Base-by-base conservation (phyloP, 1,140 invertebrate species). In the Drosophila melanica region DNA sequence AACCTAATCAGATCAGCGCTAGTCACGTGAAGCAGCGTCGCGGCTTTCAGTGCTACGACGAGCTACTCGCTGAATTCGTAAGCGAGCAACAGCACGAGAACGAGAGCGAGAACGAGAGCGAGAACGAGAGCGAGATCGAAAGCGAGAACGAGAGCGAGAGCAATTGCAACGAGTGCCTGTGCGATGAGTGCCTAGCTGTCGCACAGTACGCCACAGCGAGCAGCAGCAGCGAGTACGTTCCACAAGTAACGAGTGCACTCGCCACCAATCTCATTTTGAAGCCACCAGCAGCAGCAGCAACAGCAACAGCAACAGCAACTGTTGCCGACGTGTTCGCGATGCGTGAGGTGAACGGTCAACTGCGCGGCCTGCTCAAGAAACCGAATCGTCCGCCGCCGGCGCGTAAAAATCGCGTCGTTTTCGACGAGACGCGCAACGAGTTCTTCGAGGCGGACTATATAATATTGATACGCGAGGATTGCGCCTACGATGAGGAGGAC, bases 381-480 rank as follows among this genome's bases (percentile, higher is more conserved):
- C 91, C 91, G 7, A 92, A 92, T 81, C 75, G 91, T 11, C 90
- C 91, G 69, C 87, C 91, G 51, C 81, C 91, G 9, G 68, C 76
- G 12, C 78, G 91, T 6, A 96, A 96, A 85, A 94, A 96, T 90
- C 94, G 96, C n/a, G 96, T 97, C 0, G 94, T 96, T 10, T 97
- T 97, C 77, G 96, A 97, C 90, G 96, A 97, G 92, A 96, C 95
- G 70, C 94, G 95, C 18, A 97, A 97, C 92, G 96, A 96, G 92
- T 97, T 96, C 92, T 97, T 97, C 90, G 96, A 97, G 62, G 96
- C 96, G 2, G 96, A 97, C 92, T 97, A 97, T 81, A 97, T 97
- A 71, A 97, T 97, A 78, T 92, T 97, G 20, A 96, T 97, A 50
- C 94, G 96, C 41, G 96, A 97, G 81, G 96, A 97, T 85, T 96